These are phyloP conservation scores for Drosophila melanosoma DNA, from an alignment of 2,888 invertebrate genomes.

Conservation along the genomic window DNA sequence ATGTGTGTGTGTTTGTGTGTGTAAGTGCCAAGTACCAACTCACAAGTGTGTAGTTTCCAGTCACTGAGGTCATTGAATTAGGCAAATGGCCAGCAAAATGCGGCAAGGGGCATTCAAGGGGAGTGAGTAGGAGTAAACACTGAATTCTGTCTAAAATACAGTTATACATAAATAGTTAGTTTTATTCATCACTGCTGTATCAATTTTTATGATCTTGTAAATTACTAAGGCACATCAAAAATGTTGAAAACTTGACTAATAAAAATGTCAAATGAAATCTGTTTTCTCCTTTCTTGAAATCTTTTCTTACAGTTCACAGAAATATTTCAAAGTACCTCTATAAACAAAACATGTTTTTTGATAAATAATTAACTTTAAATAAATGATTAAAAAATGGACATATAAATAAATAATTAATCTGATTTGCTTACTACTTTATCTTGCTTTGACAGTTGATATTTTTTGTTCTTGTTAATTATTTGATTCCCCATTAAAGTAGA, in stretches of 20 bases:
- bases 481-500: neutral
- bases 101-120: constrained; percentile 25
- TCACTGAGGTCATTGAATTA: constrained; percentile 74
- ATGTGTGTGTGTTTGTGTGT: neutral
- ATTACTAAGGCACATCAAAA: neutral
- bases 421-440: neutral
- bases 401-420: neutral
- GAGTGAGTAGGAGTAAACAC: constrained; percentile 6
- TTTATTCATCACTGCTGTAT: neutral
- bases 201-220: neutral
- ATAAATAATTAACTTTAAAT: too few species aligned
- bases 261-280: neutral
- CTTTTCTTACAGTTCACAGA: neutral
- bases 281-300: neutral
- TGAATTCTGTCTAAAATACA: constrained; percentile 2
- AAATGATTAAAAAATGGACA: neutral
- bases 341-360: neutral
- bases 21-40: constrained; percentile 34
- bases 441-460: neutral
- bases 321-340: accelerated
- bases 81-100: constrained; percentile 66
- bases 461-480: neutral
- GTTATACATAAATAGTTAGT: neutral
- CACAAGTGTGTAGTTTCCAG: constrained; percentile 67
- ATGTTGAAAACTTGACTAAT: accelerated